phyloP scores from a whole-genome alignment of 2,888 invertebrate genomes.

The Lasioglossum malachurum region DNA sequence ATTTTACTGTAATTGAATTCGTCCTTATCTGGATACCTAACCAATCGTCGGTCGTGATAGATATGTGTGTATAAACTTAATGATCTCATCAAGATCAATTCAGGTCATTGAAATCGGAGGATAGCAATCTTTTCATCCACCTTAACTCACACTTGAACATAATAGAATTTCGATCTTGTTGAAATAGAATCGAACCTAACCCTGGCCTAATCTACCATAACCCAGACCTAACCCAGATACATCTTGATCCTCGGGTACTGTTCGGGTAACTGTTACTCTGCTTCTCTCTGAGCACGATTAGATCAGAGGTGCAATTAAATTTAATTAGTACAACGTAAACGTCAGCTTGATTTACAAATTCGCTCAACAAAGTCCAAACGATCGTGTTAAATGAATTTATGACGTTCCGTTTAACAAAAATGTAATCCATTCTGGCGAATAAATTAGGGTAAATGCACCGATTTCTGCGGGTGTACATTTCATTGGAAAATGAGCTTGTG shows the following conservation, averaged over 20 bases:
- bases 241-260: background rate
- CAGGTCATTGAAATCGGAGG: background rate
- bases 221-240: constrained; percentile 4
- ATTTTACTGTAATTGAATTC: no score
- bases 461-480: no score
- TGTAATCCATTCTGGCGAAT: no score
- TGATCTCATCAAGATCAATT: background rate
- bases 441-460: no score
- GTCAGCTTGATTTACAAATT: background rate
- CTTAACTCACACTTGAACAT: background rate
- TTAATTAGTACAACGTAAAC: background rate
- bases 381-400: background rate
- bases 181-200: background rate
- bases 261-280: background rate
- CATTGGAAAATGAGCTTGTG: background rate
- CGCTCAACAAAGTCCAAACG: background rate
- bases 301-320: constrained; percentile 3
- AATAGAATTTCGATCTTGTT: background rate
- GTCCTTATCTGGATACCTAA: background rate
- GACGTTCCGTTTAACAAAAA: background rate
- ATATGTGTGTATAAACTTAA: background rate
- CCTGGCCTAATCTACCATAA: constrained; percentile 11
- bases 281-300: background rate
- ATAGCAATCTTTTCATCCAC: background rate
- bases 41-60: background rate